phyloP scores from a whole-genome alignment of 2,888 invertebrate species.

The Himalopsyche anomala region DNA sequence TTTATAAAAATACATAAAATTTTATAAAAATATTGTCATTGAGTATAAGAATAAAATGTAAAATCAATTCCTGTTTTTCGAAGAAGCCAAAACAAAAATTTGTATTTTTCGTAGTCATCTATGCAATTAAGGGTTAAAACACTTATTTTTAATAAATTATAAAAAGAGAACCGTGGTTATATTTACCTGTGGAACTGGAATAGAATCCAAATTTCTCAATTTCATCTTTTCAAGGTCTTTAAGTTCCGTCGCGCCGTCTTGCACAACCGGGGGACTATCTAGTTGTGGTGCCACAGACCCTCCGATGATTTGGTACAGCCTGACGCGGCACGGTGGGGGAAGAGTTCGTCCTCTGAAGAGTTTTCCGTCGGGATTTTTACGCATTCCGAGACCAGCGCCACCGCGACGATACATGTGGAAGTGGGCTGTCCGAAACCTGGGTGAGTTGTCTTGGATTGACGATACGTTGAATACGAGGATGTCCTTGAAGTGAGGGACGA shows the following conservation, averaged over 20 bases:
- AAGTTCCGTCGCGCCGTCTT: constrained; percentile 50
- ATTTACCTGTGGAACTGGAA: constrained; percentile 66
- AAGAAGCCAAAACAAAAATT: no score
- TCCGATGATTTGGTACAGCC: constrained; percentile 64
- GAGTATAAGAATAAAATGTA: no score
- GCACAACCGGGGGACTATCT: constrained; percentile 19
- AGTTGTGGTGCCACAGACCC: constrained; percentile 44
- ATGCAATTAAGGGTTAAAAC: no score
- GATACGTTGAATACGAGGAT: constrained; percentile 61
- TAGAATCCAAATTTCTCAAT: constrained; percentile 65
- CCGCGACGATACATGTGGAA: constrained; percentile 65
- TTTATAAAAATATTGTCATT: no score
- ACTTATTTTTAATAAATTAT: no score
- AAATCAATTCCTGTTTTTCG: no score
- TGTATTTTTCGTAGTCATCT: no score
- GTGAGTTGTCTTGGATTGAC: constrained; percentile 40
- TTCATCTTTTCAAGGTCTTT: constrained; percentile 61
- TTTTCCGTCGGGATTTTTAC: background rate
- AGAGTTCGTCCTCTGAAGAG: constrained; percentile 57
- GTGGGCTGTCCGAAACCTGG: constrained; percentile 64
- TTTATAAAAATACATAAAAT: no score
- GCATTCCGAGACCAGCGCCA: constrained; percentile 48
- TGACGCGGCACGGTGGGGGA: constrained; percentile 65
- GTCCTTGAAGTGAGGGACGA: constrained; percentile 63
- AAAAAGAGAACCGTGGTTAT: background rate